phyloP scores from a whole-genome alignment of 2,113 vertebrate species.

The Gobiocypris rarus region DNA sequence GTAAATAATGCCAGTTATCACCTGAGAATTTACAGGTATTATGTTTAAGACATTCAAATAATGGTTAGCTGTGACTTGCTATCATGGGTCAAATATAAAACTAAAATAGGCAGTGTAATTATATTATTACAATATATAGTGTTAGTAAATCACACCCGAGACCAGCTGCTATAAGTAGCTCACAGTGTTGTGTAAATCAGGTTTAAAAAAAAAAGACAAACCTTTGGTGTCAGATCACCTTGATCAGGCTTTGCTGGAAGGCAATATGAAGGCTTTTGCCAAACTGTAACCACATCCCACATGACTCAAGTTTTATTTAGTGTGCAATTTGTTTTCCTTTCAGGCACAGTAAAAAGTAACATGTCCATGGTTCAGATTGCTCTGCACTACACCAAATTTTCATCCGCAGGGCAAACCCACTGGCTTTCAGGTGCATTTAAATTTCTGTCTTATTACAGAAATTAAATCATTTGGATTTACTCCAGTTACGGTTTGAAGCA shows the following conservation, averaged over 20 bases:
- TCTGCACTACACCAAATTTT: conserved; percentile 11
- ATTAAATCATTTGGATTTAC: background rate
- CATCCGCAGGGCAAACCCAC: background rate
- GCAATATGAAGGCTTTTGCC: conserved; percentile 38
- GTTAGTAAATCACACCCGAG: background rate
- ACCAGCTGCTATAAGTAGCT: background rate
- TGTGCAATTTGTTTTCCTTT: conserved; percentile 44
- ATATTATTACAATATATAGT: background rate
- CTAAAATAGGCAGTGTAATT: background rate
- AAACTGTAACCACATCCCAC: conserved; percentile 45
- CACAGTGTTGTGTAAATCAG: background rate
- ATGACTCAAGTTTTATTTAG: conserved; percentile 46
- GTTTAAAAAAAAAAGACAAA: background rate
- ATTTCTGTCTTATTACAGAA: background rate
- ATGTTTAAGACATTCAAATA: background rate
- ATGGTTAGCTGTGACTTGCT: background rate
- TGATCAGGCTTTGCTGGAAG: conserved; percentile 35
- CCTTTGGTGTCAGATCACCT: conserved; percentile 38
- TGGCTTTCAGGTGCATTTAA: conserved; percentile 14
- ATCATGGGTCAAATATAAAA: background rate
- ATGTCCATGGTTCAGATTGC: conserved; percentile 40
- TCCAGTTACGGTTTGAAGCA: background rate
- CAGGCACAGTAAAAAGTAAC: conserved; percentile 37
- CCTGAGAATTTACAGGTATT: background rate
- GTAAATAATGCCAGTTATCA: background rate